phyloP scores from a whole-genome alignment of 2,797 vertebrate species.

The Cercopithecus hamlyni region DNA sequence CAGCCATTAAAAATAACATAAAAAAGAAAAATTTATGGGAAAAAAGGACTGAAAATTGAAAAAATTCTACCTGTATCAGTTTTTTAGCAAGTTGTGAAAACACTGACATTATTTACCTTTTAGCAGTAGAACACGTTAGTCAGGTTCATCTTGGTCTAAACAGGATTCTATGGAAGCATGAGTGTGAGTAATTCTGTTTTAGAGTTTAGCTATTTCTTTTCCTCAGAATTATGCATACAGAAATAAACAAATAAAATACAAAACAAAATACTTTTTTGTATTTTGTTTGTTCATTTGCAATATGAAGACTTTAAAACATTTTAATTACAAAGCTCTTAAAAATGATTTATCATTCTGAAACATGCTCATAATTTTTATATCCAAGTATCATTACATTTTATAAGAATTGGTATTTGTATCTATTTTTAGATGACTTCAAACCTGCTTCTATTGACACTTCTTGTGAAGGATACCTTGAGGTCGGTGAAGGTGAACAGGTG shows the following conservation, averaged over 20 bases:
- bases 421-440: constrained; percentile 96
- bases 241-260: not conserved
- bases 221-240: not conserved
- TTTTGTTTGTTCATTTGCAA: constrained; percentile 32
- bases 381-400: constrained; percentile 5
- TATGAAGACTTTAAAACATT: constrained; percentile 32
- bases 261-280: not conserved
- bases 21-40: not conserved
- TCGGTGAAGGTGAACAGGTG: constrained; percentile 98
- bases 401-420: constrained; percentile 34
- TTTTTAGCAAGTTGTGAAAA: constrained; percentile 16
- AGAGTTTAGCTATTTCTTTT: not conserved
- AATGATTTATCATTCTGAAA: constrained; percentile 22
- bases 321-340: constrained; percentile 39
- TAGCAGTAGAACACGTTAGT: not conserved
- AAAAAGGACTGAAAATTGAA: constrained; percentile 22
- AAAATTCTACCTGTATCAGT: not conserved
- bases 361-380: constrained; percentile 45
- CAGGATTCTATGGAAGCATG: not conserved
- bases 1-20: not conserved
- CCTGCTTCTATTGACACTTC: constrained; percentile 97
- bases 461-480: constrained; percentile 97
- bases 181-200: constrained; percentile 27
- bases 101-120: constrained; percentile 2
- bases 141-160: constrained; percentile 14